These are phyloP conservation scores for Peucedramus taeniatus DNA, from an alignment of 2,113 vertebrate genomes.

Conservation along the genomic window DNA sequence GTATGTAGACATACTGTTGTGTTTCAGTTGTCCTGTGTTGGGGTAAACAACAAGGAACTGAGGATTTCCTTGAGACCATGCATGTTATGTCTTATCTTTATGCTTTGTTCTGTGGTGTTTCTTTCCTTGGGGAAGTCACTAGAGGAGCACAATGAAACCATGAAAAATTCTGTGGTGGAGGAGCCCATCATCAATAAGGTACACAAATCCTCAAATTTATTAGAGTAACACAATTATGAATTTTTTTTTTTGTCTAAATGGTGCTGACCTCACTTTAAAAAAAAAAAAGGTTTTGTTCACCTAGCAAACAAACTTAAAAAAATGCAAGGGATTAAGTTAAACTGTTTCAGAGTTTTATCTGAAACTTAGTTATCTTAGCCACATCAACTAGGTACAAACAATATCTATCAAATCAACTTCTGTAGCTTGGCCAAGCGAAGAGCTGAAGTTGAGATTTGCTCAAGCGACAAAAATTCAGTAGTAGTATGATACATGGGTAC, in stretches of 20 bases:
- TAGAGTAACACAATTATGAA: neutral
- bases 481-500: neutral
- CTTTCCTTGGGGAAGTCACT: constrained; percentile 81
- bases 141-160: constrained; percentile 83
- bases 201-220: constrained; percentile 62
- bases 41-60: neutral
- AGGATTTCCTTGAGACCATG: constrained; percentile 49
- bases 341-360: neutral
- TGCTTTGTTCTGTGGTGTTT: constrained; percentile 71
- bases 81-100: constrained; percentile 70
- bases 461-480: neutral
- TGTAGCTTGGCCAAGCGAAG: neutral
- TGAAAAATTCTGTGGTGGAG: constrained; percentile 85
- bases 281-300: neutral
- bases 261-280: neutral
- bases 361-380: neutral
- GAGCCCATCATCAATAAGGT: constrained; percentile 85
- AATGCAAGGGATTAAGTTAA: neutral
- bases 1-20: neutral
- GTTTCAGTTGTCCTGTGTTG: neutral
- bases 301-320: neutral
- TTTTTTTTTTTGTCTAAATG: neutral
- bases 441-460: neutral
- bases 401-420: neutral
- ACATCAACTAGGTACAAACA: neutral